Evolutionary conservation across 2,888 invertebrate species (phyloP).

Genomic region (Mythimna albipuncta): DNA sequence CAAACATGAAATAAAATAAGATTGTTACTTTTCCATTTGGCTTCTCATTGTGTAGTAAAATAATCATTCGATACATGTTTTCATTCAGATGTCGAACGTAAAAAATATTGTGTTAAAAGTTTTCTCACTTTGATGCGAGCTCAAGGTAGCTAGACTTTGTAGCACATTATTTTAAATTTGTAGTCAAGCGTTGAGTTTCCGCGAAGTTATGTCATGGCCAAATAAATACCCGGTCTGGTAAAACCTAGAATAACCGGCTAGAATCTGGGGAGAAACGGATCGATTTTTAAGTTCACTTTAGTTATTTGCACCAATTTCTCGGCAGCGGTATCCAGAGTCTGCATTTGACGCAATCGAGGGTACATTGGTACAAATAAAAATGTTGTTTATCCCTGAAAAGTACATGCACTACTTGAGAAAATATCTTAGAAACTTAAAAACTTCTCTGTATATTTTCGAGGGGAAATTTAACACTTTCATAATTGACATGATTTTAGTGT

Average conservation of each 20-base stretch:
- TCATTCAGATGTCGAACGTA: constrained; percentile 22
- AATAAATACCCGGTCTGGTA: constrained; percentile 24
- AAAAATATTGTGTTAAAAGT: constrained; percentile 34
- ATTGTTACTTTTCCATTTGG: constrained; percentile 9
- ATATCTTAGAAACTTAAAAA: not conserved
- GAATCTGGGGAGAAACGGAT: constrained; percentile 3
- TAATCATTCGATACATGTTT: constrained; percentile 33
- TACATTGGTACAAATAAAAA: constrained; percentile 8
- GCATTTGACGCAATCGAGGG: constrained; percentile 1
- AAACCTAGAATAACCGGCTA: constrained; percentile 22
- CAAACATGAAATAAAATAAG: constrained; percentile 13
- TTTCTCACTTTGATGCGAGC: constrained; percentile 24
- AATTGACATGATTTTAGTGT: too few relatives aligned
- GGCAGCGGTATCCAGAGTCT: not conserved
- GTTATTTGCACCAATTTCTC: constrained; percentile 11
- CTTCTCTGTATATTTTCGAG: too few relatives aligned
- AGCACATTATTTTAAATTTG: constrained; percentile 46
- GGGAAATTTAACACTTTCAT: too few relatives aligned
- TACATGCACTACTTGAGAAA: not conserved
- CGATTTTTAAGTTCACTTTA: not conserved
- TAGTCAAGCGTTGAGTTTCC: constrained; percentile 26
- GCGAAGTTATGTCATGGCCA: constrained; percentile 14
- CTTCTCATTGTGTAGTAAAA: constrained; percentile 37
- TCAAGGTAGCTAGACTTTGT: constrained; percentile 40
- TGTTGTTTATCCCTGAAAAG: not conserved